These are phyloP conservation scores for Chiloscyllium plagiosum DNA, from an alignment of 2,113 vertebrate species.

Conservation along the genomic window DNA sequence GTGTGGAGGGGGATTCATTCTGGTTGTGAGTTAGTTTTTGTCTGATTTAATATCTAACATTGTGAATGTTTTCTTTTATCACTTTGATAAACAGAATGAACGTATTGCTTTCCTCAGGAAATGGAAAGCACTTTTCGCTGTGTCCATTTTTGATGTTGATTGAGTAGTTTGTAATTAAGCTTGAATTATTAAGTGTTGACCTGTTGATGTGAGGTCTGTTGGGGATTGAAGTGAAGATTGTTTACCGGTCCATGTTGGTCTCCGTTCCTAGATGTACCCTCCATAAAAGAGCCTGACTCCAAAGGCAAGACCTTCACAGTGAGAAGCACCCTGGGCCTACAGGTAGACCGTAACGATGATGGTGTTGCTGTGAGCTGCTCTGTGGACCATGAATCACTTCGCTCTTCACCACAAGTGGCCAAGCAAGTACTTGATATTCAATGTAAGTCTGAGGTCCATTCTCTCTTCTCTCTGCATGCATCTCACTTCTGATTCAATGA, in stretches of 20 bases:
- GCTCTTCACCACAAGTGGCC: conserved; percentile 79
- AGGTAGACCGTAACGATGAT: conserved; percentile 81
- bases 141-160: neutral
- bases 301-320: conserved; percentile 87
- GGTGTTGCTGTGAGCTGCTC: conserved; percentile 84
- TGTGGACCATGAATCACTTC: conserved; percentile 86
- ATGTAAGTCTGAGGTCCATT: conserved; percentile 69
- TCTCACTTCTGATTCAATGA: conserved; percentile 41
- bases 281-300: conserved; percentile 74
- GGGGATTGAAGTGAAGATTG: neutral
- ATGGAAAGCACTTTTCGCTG: neutral
- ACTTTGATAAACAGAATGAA: neutral
- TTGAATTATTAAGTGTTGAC: neutral
- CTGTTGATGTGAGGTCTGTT: neutral
- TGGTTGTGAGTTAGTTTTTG: neutral
- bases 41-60: neutral
- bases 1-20: neutral
- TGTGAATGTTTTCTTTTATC: neutral
- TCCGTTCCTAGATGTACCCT: conserved; percentile 64
- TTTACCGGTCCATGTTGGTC: neutral
- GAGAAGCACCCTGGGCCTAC: conserved; percentile 77
- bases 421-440: conserved; percentile 95
- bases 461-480: neutral
- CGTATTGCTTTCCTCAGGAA: neutral
- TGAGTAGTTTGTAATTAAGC: neutral